Base-by-base conservation (phyloP, 2,888 invertebrate species). In the Ligdia adustata region DNA sequence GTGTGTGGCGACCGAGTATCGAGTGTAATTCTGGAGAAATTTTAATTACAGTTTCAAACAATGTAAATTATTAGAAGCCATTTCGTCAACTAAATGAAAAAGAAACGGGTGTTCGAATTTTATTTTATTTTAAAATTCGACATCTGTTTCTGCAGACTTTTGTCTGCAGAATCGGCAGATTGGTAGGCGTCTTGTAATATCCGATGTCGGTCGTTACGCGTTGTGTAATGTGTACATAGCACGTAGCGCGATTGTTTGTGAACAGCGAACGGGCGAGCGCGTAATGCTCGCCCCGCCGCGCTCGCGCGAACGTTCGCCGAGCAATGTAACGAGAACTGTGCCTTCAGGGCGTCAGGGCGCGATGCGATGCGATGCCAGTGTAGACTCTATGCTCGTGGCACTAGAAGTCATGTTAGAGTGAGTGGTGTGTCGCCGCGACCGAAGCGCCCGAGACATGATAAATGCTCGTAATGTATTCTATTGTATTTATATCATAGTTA, bases 401-500 rank as follows among this genome's bases (percentile, higher is more conserved):
- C 11, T 11, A 20, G 20, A 18, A 33, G 18, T 11, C 9, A 1
- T 5, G 12, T 28, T 28, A 16, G 16, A 31, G 9, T 16, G n/a
- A 14, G 9, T 16, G 24, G 14, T 6, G 18, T 6, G 18, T 29
- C 32, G 24, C 48, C 56, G 63, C 57, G 64, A 59, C 72, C 61
- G 53, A 28, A 40, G 28, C 69, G 76, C 73, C 75, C 73, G 80
- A 78, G 74, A 80, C 81, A 76, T 82, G 61, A 76, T 75, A 73
- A 80, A 82, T 80, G 82, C 84, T 85, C 85, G 82, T 82, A 77
- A 77, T 82, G 83, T 85, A 85, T 81, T 82, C 79, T 81, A 82
- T 83, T 84, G 84, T 86, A 85, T 84, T 83, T 82, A 83, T 82
- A 85, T 82, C 66, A 82, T 87, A 87, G 85, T 84, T 82, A 75